A percentile compares a stretch with the other conserved stretches of the same genome.
phyloP scores from a whole-genome alignment of 2,888 invertebrate species.

The Trichopoda pennipes region DNA sequence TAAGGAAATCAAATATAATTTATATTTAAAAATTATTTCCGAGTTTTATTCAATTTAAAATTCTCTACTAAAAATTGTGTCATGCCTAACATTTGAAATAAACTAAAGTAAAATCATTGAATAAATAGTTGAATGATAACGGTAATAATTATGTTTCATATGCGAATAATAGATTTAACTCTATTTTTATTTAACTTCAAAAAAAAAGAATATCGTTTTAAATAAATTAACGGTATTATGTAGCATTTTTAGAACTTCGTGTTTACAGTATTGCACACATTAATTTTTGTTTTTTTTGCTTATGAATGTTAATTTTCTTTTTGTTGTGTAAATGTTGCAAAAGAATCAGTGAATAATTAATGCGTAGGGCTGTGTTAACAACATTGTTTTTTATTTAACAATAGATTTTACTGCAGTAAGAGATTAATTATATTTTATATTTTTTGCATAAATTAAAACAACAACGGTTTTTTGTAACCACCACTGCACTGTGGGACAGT shows the following conservation, averaged over 20 bases:
- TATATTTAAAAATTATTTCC: no score
- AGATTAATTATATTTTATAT: background rate
- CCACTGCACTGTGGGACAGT: no score
- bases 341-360: slow-evolving; percentile 24
- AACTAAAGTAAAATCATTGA: no score
- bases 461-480: slow-evolving; percentile 9
- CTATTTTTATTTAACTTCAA: background rate
- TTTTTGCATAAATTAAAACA: slow-evolving; percentile 33
- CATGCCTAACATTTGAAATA: no score
- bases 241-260: background rate
- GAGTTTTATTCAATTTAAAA: no score
- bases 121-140: no score
- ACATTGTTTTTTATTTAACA: background rate
- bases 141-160: background rate
- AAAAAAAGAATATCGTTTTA: background rate
- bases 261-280: background rate
- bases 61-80: no score
- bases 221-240: no score
- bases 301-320: background rate
- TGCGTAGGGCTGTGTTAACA: slow-evolving; percentile 37
- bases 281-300: background rate
- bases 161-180: slow-evolving; percentile 3
- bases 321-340: slow-evolving; percentile 9
- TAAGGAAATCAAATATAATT: no score
- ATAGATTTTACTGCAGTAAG: background rate